Evolutionary conservation across 2,113 vertebrate genomes (phyloP).

Genomic region (Aviceda subcristata): DNA sequence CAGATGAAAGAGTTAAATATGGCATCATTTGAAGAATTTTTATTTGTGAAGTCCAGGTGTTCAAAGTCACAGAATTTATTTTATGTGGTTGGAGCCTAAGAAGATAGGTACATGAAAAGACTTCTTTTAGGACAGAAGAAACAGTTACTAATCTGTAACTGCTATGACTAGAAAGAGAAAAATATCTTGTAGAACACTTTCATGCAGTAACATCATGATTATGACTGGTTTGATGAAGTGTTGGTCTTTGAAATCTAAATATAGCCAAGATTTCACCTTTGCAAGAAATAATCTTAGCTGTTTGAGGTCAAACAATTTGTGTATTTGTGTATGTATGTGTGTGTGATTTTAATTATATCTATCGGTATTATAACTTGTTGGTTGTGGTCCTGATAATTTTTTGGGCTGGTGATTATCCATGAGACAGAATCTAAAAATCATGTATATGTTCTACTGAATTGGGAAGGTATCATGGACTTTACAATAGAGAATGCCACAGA

Average conservation of each 20-base stretch:
- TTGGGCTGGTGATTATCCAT: neutral
- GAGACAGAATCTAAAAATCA: neutral
- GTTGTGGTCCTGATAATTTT: neutral
- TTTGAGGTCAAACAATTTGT: neutral
- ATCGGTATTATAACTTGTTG: neutral
- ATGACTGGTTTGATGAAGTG: neutral
- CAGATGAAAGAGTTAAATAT: neutral
- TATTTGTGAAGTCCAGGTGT: neutral
- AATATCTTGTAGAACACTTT: neutral
- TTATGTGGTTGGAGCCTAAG: neutral
- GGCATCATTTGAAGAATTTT: neutral
- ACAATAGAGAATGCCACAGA: neutral
- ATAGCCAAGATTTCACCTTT: neutral
- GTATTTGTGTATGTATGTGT: neutral
- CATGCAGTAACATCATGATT: neutral
- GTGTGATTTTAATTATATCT: neutral
- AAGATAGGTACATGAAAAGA: neutral
- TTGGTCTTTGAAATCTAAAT: neutral
- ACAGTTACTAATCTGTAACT: neutral
- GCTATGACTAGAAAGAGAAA: neutral
- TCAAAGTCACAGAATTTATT: neutral
- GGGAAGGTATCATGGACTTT: neutral
- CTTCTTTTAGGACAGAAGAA: neutral
- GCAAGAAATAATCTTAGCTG: neutral
- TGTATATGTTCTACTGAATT: neutral